Percentiles rank a stretch among this genome's conserved stretches.
phyloP scores from a whole-genome alignment of 2,113 vertebrate genomes.

The Dromas ardeola region DNA sequence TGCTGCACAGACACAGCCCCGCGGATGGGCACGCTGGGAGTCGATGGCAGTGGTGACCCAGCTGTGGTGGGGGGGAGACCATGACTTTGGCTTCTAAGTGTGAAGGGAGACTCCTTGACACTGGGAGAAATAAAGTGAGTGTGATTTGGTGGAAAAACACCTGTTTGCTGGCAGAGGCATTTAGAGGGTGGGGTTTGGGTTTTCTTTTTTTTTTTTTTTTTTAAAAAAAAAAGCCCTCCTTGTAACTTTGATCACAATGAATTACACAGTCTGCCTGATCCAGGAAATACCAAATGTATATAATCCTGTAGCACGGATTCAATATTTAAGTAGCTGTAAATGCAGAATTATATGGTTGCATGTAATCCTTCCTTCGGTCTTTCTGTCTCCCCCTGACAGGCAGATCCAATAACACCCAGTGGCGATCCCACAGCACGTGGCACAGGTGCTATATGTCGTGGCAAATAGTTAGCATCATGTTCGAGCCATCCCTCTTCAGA shows the following conservation, averaged over 20 bases:
- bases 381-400: neutral
- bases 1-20: neutral
- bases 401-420: neutral
- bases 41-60: rapidly evolving
- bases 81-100: neutral
- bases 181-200: neutral
- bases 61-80: neutral
- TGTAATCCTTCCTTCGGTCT: neutral
- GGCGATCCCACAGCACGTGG: neutral
- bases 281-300: neutral
- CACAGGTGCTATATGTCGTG: neutral
- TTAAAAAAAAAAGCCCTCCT: rapidly evolving
- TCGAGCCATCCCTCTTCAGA: neutral
- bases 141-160: neutral
- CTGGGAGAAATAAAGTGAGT: neutral
- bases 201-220: neutral
- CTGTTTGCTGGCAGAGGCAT: neutral
- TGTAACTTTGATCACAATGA: neutral
- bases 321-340: neutral
- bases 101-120: neutral
- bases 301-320: neutral
- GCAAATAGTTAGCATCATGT: neutral
- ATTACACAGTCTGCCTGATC: neutral
- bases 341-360: neutral
- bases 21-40: rapidly evolving